phyloP scores from a whole-genome alignment of 2,888 invertebrate species.

The Catocala sponsa region DNA sequence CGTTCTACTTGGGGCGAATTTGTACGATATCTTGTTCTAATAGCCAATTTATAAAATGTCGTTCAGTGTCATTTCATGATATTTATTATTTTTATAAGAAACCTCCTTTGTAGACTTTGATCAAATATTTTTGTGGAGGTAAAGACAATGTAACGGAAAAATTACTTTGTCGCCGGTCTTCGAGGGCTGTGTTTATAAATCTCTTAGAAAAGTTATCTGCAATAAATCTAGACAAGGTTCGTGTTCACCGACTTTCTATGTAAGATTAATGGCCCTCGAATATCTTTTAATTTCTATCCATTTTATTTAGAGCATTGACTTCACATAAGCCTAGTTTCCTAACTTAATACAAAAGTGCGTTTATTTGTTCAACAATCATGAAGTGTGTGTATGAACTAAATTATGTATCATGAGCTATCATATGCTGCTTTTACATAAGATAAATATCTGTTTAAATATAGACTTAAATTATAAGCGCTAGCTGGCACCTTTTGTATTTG shows the following conservation, averaged over 20 bases:
- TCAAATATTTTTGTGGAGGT: constrained; percentile 21
- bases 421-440: too few species aligned
- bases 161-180: constrained; percentile 29
- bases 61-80: constrained; percentile 36
- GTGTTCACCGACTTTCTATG: constrained; percentile 23
- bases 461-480: too few species aligned
- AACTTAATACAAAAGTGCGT: too few species aligned
- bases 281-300: constrained; percentile 38
- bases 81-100: constrained; percentile 35
- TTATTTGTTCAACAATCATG: too few species aligned
- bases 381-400: too few species aligned
- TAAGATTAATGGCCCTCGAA: constrained; percentile 34
- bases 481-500: too few species aligned
- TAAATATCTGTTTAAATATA: too few species aligned
- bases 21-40: constrained; percentile 43
- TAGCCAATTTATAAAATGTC: constrained; percentile 48
- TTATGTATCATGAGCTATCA: too few species aligned
- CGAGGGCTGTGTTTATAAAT: constrained; percentile 35
- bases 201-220: constrained; percentile 39
- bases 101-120: constrained; percentile 12
- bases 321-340: neutral
- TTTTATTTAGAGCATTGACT: neutral
- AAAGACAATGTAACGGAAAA: constrained; percentile 19
- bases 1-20: constrained; percentile 57
- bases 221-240: constrained; percentile 40